These are phyloP conservation scores for Eutolmus rufibarbis DNA, from an alignment of 2,888 invertebrate genomes.

Conservation along the genomic window DNA sequence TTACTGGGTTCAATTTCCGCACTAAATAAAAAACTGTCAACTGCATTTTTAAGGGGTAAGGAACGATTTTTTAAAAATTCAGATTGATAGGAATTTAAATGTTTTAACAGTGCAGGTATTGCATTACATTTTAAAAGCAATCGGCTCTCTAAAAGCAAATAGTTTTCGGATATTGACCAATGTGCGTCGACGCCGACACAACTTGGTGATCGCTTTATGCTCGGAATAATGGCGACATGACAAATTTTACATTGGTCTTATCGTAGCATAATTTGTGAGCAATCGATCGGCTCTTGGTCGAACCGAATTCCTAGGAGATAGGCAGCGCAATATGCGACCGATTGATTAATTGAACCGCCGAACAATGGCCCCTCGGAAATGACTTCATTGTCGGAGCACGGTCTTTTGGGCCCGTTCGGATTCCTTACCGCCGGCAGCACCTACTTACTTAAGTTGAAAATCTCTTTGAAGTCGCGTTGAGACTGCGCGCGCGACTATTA, in stretches of 20 bases:
- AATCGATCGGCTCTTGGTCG: background rate
- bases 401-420: background rate
- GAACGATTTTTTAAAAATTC: no score
- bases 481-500: background rate
- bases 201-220: background rate
- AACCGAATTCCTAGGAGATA: background rate
- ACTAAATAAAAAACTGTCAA: no score
- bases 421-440: background rate
- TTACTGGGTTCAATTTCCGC: no score
- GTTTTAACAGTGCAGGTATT: no score
- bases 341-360: constrained; percentile 9
- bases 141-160: background rate
- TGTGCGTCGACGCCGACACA: background rate
- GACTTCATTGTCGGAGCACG: constrained; percentile 6
- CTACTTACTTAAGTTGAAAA: background rate
- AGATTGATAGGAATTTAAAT: no score
- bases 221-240: background rate
- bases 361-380: constrained; percentile 2
- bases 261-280: background rate
- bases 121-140: no score
- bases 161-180: background rate
- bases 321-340: background rate
- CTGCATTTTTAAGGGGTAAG: no score
- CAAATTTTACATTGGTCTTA: background rate
- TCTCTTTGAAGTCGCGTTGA: constrained; percentile 1